A percentile compares a stretch with the other conserved stretches of the same genome.
These are phyloP conservation scores for Fragum fragum DNA, from an alignment of 2,888 invertebrate genomes.

Conservation along the genomic window DNA sequence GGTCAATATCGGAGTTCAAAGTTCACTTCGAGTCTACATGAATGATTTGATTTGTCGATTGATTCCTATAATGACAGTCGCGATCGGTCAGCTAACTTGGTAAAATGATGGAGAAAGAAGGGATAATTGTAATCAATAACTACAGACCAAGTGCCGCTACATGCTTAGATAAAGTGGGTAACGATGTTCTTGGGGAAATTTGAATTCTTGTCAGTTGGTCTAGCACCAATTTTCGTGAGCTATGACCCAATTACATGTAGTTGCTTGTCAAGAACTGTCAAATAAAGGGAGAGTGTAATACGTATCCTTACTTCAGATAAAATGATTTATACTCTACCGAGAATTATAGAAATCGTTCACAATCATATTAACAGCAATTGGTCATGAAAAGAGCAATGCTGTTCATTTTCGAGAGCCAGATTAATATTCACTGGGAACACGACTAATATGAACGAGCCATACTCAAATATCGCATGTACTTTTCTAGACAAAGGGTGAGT, in stretches of 20 bases:
- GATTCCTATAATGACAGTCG: too few relatives aligned
- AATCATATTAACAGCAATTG: not conserved
- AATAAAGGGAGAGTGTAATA: not conserved
- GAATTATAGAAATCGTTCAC: not conserved
- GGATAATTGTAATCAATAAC: not conserved
- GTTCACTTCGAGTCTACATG: too few relatives aligned
- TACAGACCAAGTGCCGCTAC: not conserved
- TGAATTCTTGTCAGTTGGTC: not conserved
- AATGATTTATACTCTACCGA: not conserved
- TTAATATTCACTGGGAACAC: too few relatives aligned
- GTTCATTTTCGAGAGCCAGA: too few relatives aligned
- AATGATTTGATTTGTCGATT: too few relatives aligned
- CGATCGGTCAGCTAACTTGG: too few relatives aligned
- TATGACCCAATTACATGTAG: constrained; percentile 1
- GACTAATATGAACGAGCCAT: too few relatives aligned
- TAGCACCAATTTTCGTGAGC: not conserved
- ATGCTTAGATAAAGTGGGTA: not conserved
- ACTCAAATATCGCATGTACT: too few relatives aligned
- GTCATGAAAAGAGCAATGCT: not conserved
- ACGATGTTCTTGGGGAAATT: not conserved
- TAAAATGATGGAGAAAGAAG: too few relatives aligned
- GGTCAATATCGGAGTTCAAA: too few relatives aligned
- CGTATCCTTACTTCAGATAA: not conserved
- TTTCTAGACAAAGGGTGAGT: too few relatives aligned
- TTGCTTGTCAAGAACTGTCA: not conserved